phyloP scores from a whole-genome alignment of 2,113 vertebrate species.

The Naja naja region DNA sequence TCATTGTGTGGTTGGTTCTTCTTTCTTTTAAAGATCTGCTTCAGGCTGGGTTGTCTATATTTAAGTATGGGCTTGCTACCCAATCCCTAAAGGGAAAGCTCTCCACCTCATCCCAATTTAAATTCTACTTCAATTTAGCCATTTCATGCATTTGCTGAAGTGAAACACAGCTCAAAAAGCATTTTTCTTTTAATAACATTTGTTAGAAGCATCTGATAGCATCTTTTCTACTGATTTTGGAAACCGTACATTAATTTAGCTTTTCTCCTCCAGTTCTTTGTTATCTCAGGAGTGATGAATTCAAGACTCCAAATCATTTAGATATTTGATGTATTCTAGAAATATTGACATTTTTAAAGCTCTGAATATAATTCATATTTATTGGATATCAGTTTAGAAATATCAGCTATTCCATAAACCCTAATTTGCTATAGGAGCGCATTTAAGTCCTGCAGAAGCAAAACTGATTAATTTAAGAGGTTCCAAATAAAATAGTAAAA shows the following conservation, averaged over 20 bases:
- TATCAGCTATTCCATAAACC: background rate
- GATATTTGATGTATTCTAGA: background rate
- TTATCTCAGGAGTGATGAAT: background rate
- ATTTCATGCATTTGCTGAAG: background rate
- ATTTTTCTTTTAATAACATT: background rate
- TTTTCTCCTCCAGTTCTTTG: background rate
- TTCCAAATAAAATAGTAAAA: background rate
- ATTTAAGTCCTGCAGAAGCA: background rate
- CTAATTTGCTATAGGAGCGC: background rate
- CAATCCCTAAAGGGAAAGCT: background rate
- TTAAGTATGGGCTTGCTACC: background rate
- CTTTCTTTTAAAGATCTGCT: background rate
- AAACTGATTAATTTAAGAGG: background rate
- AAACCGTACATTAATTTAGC: background rate
- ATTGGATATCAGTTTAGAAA: background rate
- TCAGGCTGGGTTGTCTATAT: background rate
- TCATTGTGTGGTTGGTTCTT: background rate
- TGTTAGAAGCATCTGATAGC: background rate
- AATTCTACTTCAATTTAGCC: background rate
- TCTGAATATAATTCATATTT: background rate
- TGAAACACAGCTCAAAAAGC: background rate
- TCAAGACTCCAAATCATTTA: background rate
- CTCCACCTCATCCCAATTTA: background rate
- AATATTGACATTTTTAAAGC: background rate
- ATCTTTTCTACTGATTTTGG: background rate